Base-by-base conservation (phyloP, 2,888 invertebrate species). In the Camponotus fellah region DNA sequence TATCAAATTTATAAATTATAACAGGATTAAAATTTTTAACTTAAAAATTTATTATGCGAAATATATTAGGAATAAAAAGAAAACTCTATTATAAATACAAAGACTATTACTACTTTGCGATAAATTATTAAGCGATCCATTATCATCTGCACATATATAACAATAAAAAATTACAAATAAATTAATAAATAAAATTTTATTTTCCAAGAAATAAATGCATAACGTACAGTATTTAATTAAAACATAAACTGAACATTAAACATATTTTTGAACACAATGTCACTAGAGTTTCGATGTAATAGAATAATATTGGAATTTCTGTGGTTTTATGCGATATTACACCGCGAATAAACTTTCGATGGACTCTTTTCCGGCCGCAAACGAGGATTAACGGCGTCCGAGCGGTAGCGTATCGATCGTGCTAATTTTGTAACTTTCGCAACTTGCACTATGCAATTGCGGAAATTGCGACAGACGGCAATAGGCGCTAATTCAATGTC, bases 371-470 rank as follows among this genome's bases (percentile, higher is more conserved):
- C 60, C 72, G 60, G 46, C 60, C 72, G 60, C 79, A 60, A 80
- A 60, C 60, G 60, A 72, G 60, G 17, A 72, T 80, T 72, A 80
- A 60, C 79, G 34, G 43, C 43, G 26, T 80, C 60, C 72, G 26
- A 60, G 72, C 46, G 26, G 77, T 58, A 68, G 40, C 71, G 26
- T 71, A 80, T 80, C 79, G 79, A 72, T 34, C 79, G 72, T 46
- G 79, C 72, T 80, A 80, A 80, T 80, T 80, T 71, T 80, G 60
- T 80, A 80, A 80, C 77, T 77, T 77, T 77, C 56, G 56, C 32
- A 77, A 69, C 60, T 72, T 72, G 60, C 26, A 9, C 72, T 62
- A 60, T 80, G 60, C 60, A 72, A 80, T 80, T 80, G 79, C 60
- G 79, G 72, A 80, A 80, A 80, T 71, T 79, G 72, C 43, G 58